Evolutionary conservation across 2,888 invertebrate genomes (phyloP).

Genomic region (Cryptocephalus moraei): DNA sequence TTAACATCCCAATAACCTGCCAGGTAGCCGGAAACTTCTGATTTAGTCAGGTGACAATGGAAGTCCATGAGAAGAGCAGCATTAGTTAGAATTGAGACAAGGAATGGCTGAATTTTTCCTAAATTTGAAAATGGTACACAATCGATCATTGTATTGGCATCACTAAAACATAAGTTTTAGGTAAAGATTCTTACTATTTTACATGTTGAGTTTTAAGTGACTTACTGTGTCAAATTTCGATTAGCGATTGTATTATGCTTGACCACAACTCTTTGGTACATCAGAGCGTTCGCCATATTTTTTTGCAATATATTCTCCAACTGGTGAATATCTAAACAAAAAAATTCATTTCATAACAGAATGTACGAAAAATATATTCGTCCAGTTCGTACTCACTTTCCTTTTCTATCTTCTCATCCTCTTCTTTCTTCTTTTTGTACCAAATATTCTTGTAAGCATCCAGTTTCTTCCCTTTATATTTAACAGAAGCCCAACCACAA

Average conservation of each 20-base stretch:
- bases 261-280: slow-evolving; percentile 54
- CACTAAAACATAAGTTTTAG: slow-evolving; percentile 46
- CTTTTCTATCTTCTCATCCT: slow-evolving; percentile 27
- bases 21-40: slow-evolving; percentile 92
- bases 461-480: slow-evolving; percentile 77
- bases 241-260: slow-evolving; percentile 68
- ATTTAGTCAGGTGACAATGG: slow-evolving; percentile 87
- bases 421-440: slow-evolving; percentile 53
- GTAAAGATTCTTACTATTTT: background rate
- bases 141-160: slow-evolving; percentile 82
- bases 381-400: slow-evolving; percentile 11
- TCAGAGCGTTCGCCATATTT: slow-evolving; percentile 26
- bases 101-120: slow-evolving; percentile 87
- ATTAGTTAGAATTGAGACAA: slow-evolving; percentile 78
- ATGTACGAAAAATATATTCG: background rate
- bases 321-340: background rate
- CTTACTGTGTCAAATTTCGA: slow-evolving; percentile 68
- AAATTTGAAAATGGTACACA: slow-evolving; percentile 78
- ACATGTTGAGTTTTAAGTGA: background rate
- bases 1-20: slow-evolving; percentile 94
- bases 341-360: background rate
- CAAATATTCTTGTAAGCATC: slow-evolving; percentile 83
- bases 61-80: slow-evolving; percentile 83
- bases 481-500: slow-evolving; percentile 88
- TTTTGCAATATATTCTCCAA: background rate